phyloP scores from a whole-genome alignment of 2,113 vertebrate species.

The Hippocampus zosterae region DNA sequence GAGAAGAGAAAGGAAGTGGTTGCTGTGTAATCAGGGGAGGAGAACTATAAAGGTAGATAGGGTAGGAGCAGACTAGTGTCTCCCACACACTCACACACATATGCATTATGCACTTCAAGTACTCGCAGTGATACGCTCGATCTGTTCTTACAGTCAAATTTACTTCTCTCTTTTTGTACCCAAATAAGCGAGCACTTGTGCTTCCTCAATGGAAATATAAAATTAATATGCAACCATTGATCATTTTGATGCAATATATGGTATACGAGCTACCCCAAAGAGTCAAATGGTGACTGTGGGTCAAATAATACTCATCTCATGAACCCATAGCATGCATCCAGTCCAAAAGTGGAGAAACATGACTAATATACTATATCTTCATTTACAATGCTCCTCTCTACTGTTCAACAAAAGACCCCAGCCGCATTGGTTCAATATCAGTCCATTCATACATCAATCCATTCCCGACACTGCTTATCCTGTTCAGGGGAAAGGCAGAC shows the following conservation, averaged over 20 bases:
- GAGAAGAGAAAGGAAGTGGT: conserved; percentile 42
- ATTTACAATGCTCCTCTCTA: not conserved
- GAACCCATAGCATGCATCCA: not conserved
- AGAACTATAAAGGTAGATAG: conserved; percentile 38
- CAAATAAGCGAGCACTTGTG: not conserved
- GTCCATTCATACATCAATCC: too few species aligned
- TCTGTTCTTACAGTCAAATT: not conserved
- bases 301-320: not conserved
- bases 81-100: conserved; percentile 12
- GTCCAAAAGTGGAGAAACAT: not conserved
- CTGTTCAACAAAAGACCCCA: too few species aligned
- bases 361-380: not conserved
- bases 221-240: not conserved
- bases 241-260: not conserved
- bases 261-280: not conserved
- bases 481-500: too few species aligned
- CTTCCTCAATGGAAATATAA: not conserved
- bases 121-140: not conserved
- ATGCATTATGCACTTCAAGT: conserved; percentile 6
- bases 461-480: too few species aligned
- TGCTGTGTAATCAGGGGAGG: conserved; percentile 38
- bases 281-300: not conserved
- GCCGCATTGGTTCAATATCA: too few species aligned
- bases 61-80: conserved; percentile 23
- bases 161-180: not conserved